phyloP scores from a whole-genome alignment of 2,888 invertebrate species.

The Caenorhabditis macrosperma region DNA sequence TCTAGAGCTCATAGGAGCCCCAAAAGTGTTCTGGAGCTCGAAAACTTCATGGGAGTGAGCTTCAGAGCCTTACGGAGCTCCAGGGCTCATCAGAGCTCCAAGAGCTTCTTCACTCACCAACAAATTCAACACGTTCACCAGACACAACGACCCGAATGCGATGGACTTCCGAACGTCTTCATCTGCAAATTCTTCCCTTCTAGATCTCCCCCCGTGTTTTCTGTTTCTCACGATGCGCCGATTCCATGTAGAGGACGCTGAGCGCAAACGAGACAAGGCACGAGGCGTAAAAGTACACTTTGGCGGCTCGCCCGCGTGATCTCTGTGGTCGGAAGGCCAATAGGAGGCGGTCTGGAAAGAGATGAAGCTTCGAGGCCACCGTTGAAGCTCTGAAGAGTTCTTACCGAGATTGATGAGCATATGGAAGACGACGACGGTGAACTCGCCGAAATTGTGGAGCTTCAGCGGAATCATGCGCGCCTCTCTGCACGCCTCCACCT shows the following conservation, averaged over 20 bases:
- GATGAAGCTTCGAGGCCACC: too few species aligned
- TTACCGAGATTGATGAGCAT: conserved; percentile 36
- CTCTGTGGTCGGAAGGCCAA: conserved; percentile 18
- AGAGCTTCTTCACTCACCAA: not conserved
- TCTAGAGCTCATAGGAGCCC: too few species aligned
- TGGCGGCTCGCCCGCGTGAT: not conserved
- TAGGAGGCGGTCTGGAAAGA: conserved; percentile 27
- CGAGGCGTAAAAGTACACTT: conserved; percentile 8
- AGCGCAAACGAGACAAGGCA: conserved; percentile 11
- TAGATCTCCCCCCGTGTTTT: not conserved
- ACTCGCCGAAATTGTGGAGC: conserved; percentile 39
- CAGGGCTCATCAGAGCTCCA: too few species aligned
- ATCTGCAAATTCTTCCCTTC: conserved; percentile 17
- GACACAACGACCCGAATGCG: conserved; percentile 15
- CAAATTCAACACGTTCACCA: conserved; percentile 23
- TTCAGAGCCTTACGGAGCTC: too few species aligned
- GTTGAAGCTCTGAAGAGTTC: too few species aligned
- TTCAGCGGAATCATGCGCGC: conserved; percentile 32
- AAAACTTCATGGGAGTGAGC: too few species aligned
- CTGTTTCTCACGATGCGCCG: conserved; percentile 22
- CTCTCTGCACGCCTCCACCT: conserved; percentile 18
- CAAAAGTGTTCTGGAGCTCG: too few species aligned
- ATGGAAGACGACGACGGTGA: conserved; percentile 24
- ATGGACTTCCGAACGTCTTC: conserved; percentile 38
- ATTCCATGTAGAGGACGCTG: conserved; percentile 9